Percentiles rank a stretch among this genome's conserved stretches.
phyloP scores from a whole-genome alignment of 1,140 invertebrate species.

The Trichonephila inaurata region DNA sequence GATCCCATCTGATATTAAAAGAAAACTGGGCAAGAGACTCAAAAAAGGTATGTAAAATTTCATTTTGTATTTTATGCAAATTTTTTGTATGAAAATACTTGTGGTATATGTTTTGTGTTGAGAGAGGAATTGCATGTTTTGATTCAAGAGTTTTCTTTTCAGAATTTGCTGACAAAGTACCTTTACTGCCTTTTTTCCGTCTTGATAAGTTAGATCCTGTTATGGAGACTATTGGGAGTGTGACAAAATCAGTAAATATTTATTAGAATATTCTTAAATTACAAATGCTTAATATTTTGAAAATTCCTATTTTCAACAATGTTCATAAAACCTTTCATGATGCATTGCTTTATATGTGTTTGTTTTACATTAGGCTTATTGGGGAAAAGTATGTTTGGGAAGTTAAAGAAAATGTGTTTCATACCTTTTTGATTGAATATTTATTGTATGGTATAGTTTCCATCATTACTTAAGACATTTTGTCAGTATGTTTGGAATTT shows the following conservation, averaged over 20 bases:
- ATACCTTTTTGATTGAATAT: too few species aligned
- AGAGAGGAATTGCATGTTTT: too few species aligned
- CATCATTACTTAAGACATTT: too few species aligned
- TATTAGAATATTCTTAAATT: neutral
- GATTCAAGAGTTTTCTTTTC: slow-evolving; percentile 60
- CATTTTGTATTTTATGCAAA: too few species aligned
- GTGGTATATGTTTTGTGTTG: too few species aligned
- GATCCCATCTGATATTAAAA: slow-evolving; percentile 85
- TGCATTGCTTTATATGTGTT: too few species aligned
- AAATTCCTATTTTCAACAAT: neutral
- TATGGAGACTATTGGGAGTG: slow-evolving; percentile 82
- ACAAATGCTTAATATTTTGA: neutral
- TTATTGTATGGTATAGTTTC: too few species aligned
- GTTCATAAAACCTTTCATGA: neutral
- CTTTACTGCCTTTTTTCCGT: slow-evolving; percentile 92
- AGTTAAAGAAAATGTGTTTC: too few species aligned
- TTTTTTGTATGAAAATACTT: neutral
- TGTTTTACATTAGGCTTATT: too few species aligned
- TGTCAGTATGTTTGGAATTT: too few species aligned
- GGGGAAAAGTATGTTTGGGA: too few species aligned
- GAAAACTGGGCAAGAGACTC: slow-evolving; percentile 89
- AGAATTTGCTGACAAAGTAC: slow-evolving; percentile 93
- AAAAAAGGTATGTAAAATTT: slow-evolving; percentile 78
- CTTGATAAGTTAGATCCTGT: slow-evolving; percentile 87
- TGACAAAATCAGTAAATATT: slow-evolving; percentile 83